Base-by-base conservation (phyloP, 2,797 vertebrate species). In the Protosalanx chinensis region DNA sequence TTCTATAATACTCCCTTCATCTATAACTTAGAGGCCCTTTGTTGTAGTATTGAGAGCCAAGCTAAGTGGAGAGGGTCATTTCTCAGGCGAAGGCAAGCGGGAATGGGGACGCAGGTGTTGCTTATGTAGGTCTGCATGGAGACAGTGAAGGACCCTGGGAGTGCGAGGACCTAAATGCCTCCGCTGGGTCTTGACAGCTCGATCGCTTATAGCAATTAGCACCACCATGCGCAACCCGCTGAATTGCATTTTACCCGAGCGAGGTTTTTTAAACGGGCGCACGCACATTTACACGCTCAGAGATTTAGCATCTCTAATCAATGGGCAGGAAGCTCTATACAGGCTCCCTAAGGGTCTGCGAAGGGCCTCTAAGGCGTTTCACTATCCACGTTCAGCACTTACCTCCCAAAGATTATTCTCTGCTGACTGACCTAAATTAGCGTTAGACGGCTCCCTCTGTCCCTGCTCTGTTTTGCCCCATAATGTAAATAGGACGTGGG, bases 61-160 rank as follows among this genome's bases (percentile, higher is more conserved):
- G 60, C 67, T 71, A 63, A 59, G 76, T 65, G 79, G 75, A 79
- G 74, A 66, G 84, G 85, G 88, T 89, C 86, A 82, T 90, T 83
- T 78, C 79, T 87, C 76, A 78, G 62, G 67, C 66, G n/a, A 35
- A 46, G 69, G 53, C 13, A 74, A 76, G 71, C 87, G 78, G 78
- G 82, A 94, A 91, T 80, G 89, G 83, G 91, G 90, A 90, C 93
- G 88, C 91, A 92, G 92, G 91, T 94, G 92, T 87, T 87, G 78
- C 80, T 72, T 90, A 90, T 91, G 89, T 91, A 90, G 91, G 88
- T 87, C 88, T 85, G 13, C 76, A 75, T 74, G 71, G 73, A 82
- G 87, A 86, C 86, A 82, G 72, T 90, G 86, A 92, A 85, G 85
- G 84, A 92, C 77, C 71, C 6, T 16, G 69, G 76, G 79, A 78